A percentile compares a stretch with the other conserved stretches of the same genome.
These are phyloP conservation scores for Siderastrea radians DNA, from an alignment of 92 coral and sea anemone genomes.

Conservation along the genomic window DNA sequence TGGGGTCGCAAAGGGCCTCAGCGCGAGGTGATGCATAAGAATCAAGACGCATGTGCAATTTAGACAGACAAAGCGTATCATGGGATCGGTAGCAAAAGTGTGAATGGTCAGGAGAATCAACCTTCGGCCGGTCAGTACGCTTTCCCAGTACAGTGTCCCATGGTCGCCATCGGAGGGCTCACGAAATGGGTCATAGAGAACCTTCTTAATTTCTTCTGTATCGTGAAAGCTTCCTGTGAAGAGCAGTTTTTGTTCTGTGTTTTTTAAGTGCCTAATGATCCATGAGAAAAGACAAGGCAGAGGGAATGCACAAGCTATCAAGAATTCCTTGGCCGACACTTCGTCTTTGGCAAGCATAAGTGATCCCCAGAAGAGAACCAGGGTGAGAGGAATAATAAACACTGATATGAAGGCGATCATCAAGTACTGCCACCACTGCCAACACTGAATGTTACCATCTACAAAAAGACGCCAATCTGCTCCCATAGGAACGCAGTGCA, in stretches of 20 bases:
- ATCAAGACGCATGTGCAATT: conserved; percentile 36
- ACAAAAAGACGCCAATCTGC: conserved; percentile 30
- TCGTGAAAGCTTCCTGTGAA: background rate
- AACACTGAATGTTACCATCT: conserved; percentile 58
- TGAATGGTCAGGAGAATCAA: conserved; percentile 39
- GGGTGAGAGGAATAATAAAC: conserved; percentile 41
- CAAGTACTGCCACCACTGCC: conserved; percentile 71
- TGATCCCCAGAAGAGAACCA: conserved; percentile 62
- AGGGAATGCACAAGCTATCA: conserved; percentile 48
- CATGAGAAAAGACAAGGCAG: conserved; percentile 35
- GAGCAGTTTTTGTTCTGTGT: background rate
- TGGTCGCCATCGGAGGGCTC: conserved; percentile 1
- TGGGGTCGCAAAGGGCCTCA: conserved; percentile 50
- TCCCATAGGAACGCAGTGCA: conserved; percentile 56
- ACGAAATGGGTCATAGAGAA: conserved; percentile 63
- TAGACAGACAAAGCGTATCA: conserved; percentile 19
- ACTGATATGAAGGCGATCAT: conserved; percentile 11
- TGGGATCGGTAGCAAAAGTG: conserved; percentile 37
- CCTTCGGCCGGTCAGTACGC: conserved; percentile 60
- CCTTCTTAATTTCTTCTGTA: conserved; percentile 22
- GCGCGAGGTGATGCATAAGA: conserved; percentile 43
- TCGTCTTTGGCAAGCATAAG: conserved; percentile 31
- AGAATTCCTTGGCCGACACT: conserved; percentile 46
- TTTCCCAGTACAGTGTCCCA: conserved; percentile 69
- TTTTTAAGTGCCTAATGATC: background rate